Base-by-base conservation (phyloP, 1,140 invertebrate genomes). In the Pseudomyrmex dendroicus region DNA sequence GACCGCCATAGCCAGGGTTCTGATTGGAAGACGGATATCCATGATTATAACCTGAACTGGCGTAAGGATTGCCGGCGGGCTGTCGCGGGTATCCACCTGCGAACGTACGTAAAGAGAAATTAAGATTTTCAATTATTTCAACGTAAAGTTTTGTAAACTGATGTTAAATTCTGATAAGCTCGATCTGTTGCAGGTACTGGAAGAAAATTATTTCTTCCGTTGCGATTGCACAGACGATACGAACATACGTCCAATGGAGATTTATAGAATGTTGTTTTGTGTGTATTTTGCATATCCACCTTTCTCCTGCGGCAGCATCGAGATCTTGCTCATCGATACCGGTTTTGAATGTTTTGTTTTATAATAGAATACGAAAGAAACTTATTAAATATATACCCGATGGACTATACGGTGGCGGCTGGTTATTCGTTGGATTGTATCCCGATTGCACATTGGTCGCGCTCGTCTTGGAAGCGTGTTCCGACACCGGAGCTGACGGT, bases 391-490 rank as follows among this genome's bases (percentile, higher is more conserved):
- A 5, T 48, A 17, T 74, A 74, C 73, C 73, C 56, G 72, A 73
- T 57, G 76, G 64, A 59, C 35, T 78, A 12, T 83, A 83, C 0
- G 20, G 20, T 20, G 57, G 59, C 35, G 76, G 76, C 13, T 61
- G 74, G 35, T 57, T 72, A 50, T 70, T 80, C 22, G 17, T 83
- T 52, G 90, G 87, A 9, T 86, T 88, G 54, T 92, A 90, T 78
- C 92, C 91, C n/a, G 92, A 93, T 59, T 94, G 92, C 0, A 92
- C 91, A 73, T 92, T 90, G 2, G 91, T 90, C 5, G 93, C 92
- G 72, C 90, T 93, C 2, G 91, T 90, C 76, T 93, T 94, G n/a
- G 89, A 86, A 20, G 83, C 62, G 0, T 92, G 87, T 61, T 93
- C 92, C 25, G 88, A 77, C 13, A 84, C 85, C 48, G 93, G 92